These are phyloP conservation scores for Patella caerulea DNA, from an alignment of 2,888 invertebrate species.

Conservation along the genomic window DNA sequence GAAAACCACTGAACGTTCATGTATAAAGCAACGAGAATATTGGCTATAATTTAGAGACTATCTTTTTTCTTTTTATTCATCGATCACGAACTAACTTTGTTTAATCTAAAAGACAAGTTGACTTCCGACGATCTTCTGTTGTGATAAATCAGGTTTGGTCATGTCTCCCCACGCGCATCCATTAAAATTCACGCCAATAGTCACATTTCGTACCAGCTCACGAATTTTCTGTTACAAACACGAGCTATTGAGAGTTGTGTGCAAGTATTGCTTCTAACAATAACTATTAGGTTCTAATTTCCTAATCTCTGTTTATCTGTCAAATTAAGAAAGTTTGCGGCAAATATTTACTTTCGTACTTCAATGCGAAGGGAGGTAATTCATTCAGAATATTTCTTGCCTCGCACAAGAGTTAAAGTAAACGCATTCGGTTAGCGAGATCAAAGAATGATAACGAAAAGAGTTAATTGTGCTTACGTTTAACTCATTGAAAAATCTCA, in stretches of 20 bases:
- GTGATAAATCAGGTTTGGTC: constrained; percentile 10
- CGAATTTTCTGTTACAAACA: constrained; percentile 22
- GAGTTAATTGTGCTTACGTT: constrained; percentile 21
- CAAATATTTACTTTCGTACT: constrained; percentile 27
- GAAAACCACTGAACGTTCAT: no score
- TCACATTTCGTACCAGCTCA: constrained; percentile 20
- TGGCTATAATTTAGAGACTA: no score
- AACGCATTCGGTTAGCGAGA: not conserved
- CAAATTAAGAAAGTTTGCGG: constrained; percentile 29
- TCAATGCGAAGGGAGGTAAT: constrained; percentile 14
- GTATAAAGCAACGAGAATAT: no score
- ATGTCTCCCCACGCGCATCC: constrained; percentile 22
- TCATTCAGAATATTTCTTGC: not conserved
- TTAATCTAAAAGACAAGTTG: constrained; percentile 3
- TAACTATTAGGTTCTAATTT: constrained; percentile 18
- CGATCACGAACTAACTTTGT: not conserved
- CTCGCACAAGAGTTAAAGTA: not conserved
- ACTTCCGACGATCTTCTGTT: not conserved
- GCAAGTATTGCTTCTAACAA: constrained; percentile 10
- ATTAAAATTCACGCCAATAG: constrained; percentile 13
- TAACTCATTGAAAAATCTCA: not conserved
- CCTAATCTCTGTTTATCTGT: constrained; percentile 13
- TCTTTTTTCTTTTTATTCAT: not conserved
- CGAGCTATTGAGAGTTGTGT: constrained; percentile 15
- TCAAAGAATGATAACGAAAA: not conserved